Percentiles rank a stretch among this genome's conserved stretches.
These are phyloP conservation scores for Holothuria scabra DNA, from an alignment of 53 echinoderm and acorn worm species.

Conservation along the genomic window DNA sequence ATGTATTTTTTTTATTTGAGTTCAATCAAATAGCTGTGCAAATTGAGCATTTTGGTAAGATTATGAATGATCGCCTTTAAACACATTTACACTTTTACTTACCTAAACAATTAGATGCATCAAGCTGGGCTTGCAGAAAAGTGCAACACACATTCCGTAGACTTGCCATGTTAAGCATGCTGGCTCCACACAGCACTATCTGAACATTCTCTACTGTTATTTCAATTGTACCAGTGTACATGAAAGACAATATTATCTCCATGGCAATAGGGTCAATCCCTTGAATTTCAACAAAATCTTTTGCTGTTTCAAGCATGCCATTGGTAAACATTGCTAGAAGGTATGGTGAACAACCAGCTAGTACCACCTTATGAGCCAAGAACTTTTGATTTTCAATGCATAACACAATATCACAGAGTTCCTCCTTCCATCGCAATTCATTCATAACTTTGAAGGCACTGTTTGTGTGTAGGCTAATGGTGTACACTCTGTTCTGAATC, in stretches of 20 bases:
- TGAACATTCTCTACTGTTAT: conserved; percentile 98
- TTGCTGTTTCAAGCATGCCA: conserved; percentile 96
- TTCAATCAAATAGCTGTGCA: too few species aligned
- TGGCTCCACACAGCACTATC: conserved; percentile 95
- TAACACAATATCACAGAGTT: conserved; percentile 90
- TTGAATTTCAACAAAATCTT: conserved; percentile 90
- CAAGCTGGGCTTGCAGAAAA: conserved; percentile 94
- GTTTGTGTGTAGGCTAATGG: conserved; percentile 89
- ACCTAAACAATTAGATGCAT: conserved; percentile 97
- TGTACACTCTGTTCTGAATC: conserved; percentile 92
- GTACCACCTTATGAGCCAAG: conserved; percentile 87
- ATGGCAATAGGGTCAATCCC: conserved; percentile 99
- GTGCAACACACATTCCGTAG: conserved; percentile 97
- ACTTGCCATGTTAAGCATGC: conserved; percentile 96
- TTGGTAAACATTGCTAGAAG: conserved; percentile 99
- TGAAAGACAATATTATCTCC: conserved; percentile 96
- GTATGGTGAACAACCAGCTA: conserved; percentile 98
- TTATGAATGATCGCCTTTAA: too few species aligned
- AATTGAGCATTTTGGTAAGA: too few species aligned
- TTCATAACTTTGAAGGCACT: conserved; percentile 97
- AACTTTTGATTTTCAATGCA: conserved; percentile 90
- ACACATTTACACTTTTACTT: conserved; percentile 9
- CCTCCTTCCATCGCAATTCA: conserved; percentile 76
- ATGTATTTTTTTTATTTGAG: too few species aligned
- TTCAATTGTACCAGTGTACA: conserved; percentile 97